phyloP scores from a whole-genome alignment of 2,113 vertebrate species.

The Salvelinus sp. region DNA sequence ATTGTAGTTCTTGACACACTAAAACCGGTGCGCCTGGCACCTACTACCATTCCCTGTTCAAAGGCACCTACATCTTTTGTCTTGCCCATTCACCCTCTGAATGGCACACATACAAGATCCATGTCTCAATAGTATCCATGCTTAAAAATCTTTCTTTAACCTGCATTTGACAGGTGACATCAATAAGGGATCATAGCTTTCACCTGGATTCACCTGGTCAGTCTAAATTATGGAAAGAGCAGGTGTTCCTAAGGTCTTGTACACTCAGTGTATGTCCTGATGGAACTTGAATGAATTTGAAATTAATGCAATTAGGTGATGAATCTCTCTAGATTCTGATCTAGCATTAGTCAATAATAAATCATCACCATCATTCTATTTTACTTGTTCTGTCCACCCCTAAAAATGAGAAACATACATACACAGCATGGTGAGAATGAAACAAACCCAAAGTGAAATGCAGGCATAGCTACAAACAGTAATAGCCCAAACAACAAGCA shows the following conservation, averaged over 20 bases:
- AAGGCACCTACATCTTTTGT: too few relatives aligned
- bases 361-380: neutral
- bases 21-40: too few relatives aligned
- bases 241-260: neutral
- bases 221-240: too few relatives aligned
- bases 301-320: conserved; percentile 41
- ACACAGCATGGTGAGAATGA: conserved; percentile 26
- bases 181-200: too few relatives aligned
- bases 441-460: conserved; percentile 54
- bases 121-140: too few relatives aligned
- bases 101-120: too few relatives aligned
- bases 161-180: too few relatives aligned
- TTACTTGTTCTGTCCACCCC: neutral
- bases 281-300: conserved; percentile 19
- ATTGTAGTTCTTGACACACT: too few relatives aligned
- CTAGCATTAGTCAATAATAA: conserved; percentile 16
- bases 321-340: conserved; percentile 56
- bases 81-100: too few relatives aligned
- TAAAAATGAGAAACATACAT: conserved; percentile 17
- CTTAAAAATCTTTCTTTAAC: too few relatives aligned
- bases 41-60: too few relatives aligned
- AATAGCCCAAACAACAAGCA: conserved; percentile 85
- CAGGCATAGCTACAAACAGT: conserved; percentile 37
- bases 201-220: too few relatives aligned
- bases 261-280: neutral